These are phyloP conservation scores for Loripinus fragilis DNA, from an alignment of 2,888 invertebrate genomes.

Conservation along the genomic window DNA sequence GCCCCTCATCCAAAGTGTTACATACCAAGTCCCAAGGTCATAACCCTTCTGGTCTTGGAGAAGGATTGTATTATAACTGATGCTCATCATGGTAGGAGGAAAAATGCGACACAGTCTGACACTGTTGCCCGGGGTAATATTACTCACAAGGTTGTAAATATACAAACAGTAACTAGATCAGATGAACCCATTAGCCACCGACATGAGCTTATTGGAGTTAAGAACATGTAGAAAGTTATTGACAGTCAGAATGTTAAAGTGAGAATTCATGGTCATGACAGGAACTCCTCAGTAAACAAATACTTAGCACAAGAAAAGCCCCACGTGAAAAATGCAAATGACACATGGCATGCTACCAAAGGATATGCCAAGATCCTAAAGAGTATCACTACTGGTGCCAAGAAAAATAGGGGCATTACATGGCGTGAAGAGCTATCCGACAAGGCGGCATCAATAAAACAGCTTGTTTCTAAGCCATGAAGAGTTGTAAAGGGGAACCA, in stretches of 20 bases:
- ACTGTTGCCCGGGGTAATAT: slow-evolving; percentile 18
- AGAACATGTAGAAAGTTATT: slow-evolving; percentile 23
- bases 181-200: slow-evolving; percentile 20
- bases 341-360: slow-evolving; percentile 38
- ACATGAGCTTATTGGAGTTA: slow-evolving; percentile 21
- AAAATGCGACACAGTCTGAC: slow-evolving; percentile 21
- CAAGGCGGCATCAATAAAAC: slow-evolving; percentile 35
- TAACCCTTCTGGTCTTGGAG: no score
- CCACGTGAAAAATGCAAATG: slow-evolving; percentile 25
- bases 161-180: slow-evolving; percentile 1
- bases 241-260: not conserved
- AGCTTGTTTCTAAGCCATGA: slow-evolving; percentile 30
- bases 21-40: no score
- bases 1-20: no score
- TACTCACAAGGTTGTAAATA: slow-evolving; percentile 20
- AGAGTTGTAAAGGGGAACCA: slow-evolving; percentile 12
- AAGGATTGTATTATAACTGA: slow-evolving; percentile 31
- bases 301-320: slow-evolving; percentile 21
- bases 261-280: slow-evolving; percentile 26
- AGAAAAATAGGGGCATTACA: slow-evolving; percentile 19
- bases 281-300: slow-evolving; percentile 20
- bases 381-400: slow-evolving; percentile 25
- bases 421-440: slow-evolving; percentile 32
- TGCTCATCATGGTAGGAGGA: slow-evolving; percentile 24
- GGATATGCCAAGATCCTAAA: slow-evolving; percentile 29